Evolutionary conservation across 2,797 vertebrate genomes (phyloP).

Genomic region (Acanthornis magna): DNA sequence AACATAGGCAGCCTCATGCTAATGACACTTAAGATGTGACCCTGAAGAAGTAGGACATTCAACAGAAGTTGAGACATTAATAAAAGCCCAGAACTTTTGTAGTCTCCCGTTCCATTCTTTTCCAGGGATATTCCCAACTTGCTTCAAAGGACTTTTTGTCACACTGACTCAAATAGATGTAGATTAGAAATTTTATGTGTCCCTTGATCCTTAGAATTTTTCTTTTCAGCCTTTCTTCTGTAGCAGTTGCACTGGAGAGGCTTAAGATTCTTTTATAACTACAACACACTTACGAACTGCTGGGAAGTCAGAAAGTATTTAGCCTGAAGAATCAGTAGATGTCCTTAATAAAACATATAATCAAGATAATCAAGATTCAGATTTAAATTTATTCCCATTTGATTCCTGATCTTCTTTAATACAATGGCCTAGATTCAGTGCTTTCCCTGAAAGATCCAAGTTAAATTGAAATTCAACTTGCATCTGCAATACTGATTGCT

Average conservation of each 20-base stretch:
- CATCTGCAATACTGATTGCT: background rate
- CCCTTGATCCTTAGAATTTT: slow-evolving; percentile 26
- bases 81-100: background rate
- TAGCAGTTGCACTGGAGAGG: background rate
- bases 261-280: background rate
- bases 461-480: background rate
- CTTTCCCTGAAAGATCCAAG: background rate
- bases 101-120: background rate
- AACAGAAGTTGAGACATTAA: background rate
- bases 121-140: background rate
- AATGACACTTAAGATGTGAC: background rate
- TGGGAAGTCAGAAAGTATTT: background rate
- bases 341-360: background rate
- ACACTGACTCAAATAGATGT: background rate
- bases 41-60: background rate
- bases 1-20: background rate
- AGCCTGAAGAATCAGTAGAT: background rate
- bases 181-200: background rate
- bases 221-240: slow-evolving; percentile 9
- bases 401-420: background rate
- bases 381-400: background rate
- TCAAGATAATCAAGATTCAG: background rate
- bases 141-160: slow-evolving; percentile 16
- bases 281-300: background rate
- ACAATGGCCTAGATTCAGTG: background rate